Conservation (phyloP, 2,797 vertebrate genomes). For the Hemibagrus guttatus region DNA sequence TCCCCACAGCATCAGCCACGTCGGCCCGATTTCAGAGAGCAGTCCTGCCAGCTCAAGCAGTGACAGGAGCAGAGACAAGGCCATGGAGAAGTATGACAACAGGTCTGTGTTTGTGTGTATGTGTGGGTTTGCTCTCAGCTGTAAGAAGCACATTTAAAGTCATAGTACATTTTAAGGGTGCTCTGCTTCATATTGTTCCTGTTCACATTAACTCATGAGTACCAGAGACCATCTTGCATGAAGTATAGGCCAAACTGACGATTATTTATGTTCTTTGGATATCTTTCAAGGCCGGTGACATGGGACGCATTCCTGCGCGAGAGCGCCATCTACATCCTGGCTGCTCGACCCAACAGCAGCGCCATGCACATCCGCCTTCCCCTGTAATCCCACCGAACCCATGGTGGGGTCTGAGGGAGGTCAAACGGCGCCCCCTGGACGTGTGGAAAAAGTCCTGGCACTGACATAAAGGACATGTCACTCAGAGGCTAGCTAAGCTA, state of each 20-base stretch:
- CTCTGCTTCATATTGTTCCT: not conserved
- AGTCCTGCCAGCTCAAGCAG: conserved; percentile 86
- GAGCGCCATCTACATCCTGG: conserved; percentile 87
- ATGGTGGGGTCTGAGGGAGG: conserved; percentile 51
- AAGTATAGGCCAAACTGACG: not conserved
- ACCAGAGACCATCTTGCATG: not conserved
- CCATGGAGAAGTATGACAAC: conserved; percentile 71
- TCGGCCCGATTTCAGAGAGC: conserved; percentile 90
- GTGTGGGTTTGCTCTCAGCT: not conserved
- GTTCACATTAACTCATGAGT: not conserved
- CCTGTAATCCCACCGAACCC: conserved; percentile 70
- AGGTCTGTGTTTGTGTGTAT: conserved; percentile 74
- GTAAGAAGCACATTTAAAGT: not conserved
- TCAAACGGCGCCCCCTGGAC: conserved; percentile 28
- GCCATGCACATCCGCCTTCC: conserved; percentile 90
- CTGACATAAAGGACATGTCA: conserved; percentile 36
- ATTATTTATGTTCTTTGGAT: not conserved
- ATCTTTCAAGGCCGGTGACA: conserved; percentile 75
- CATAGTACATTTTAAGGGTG: not conserved
- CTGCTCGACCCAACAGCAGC: conserved; percentile 90
- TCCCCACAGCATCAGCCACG: conserved; percentile 86
- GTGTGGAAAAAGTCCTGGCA: conserved; percentile 51
- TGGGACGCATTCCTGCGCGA: conserved; percentile 88
- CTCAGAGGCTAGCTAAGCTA: conserved; percentile 56
- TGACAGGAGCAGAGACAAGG: conserved; percentile 77